Evolutionary conservation across 1,140 invertebrate species (phyloP).

Genomic region (Hyles vespertilio): DNA sequence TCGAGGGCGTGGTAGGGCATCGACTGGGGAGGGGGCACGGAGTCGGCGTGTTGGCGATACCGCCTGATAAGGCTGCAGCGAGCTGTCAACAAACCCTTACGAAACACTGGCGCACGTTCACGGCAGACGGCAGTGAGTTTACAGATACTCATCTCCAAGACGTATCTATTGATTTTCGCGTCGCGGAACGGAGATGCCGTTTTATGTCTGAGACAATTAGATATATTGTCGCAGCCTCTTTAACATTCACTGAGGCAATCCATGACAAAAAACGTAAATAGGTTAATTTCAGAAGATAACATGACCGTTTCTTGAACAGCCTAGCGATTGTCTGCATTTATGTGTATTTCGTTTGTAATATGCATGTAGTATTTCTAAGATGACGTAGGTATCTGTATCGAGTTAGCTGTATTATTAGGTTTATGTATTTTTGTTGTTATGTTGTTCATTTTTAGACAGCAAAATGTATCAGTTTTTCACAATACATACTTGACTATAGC

Average conservation of each 20-base stretch:
- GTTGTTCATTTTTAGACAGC: no score
- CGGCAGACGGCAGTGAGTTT: constrained; percentile 29
- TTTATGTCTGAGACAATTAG: constrained; percentile 27
- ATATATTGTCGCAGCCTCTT: constrained; percentile 35
- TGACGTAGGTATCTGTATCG: no score
- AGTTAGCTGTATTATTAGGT: no score
- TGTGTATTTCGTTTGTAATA: no score
- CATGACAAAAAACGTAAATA: constrained; percentile 7
- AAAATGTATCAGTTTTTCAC: no score
- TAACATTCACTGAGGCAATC: constrained; percentile 29
- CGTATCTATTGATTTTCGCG: constrained; percentile 61
- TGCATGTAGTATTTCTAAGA: no score
- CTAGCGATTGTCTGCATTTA: no score
- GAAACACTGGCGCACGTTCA: constrained; percentile 20
- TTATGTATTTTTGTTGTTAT: no score
- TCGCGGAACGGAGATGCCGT: constrained; percentile 23
- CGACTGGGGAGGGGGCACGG: constrained; percentile 30
- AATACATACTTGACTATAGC: no score
- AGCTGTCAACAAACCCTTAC: constrained; percentile 62
- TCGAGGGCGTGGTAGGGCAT: constrained; percentile 48
- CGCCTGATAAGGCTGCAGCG: constrained; percentile 54
- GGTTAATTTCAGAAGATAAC: no score
- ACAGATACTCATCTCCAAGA: constrained; percentile 36
- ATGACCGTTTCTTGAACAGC: no score
- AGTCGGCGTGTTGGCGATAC: constrained; percentile 39